Evolutionary conservation across 2,113 vertebrate species (phyloP).

Genomic region (Cochlearius cochlearius): DNA sequence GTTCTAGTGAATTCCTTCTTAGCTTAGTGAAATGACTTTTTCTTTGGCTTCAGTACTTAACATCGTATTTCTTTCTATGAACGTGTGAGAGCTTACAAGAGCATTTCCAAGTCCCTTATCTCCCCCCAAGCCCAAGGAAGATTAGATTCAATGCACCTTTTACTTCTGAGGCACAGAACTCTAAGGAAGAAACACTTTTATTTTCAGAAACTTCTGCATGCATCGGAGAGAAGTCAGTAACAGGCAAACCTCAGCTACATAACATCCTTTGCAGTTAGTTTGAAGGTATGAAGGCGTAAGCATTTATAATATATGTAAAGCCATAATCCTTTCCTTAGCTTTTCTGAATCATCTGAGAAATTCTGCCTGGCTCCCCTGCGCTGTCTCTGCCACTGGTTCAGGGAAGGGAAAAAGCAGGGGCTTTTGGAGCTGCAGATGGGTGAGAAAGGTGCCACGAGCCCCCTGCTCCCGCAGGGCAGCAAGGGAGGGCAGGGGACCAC

Average conservation of each 20-base stretch:
- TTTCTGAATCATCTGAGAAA: neutral
- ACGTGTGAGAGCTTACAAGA: neutral
- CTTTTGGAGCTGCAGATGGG: neutral
- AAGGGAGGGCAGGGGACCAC: too few relatives aligned
- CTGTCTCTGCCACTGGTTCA: neutral
- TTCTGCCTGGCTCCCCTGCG: neutral
- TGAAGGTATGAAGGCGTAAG: neutral
- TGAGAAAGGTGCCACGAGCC: rapidly evolving
- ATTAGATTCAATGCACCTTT: neutral
- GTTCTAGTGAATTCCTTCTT: neutral
- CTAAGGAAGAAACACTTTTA: neutral
- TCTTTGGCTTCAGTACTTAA: neutral
- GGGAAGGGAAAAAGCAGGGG: neutral
- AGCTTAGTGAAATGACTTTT: neutral
- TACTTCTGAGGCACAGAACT: neutral
- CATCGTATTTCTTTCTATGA: neutral
- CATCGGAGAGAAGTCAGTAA: neutral
- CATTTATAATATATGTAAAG: slow-evolving; percentile 43
- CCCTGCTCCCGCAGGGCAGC: neutral
- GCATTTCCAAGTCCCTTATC: neutral
- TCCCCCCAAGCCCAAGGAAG: neutral
- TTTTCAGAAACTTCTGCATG: neutral
- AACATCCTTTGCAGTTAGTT: neutral
- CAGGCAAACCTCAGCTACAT: neutral
- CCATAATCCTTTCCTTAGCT: slow-evolving; percentile 11